A percentile compares a stretch with the other conserved stretches of the same genome.
Conservation (phyloP, 1,140 invertebrate species). For the Caerostris darwini region DNA sequence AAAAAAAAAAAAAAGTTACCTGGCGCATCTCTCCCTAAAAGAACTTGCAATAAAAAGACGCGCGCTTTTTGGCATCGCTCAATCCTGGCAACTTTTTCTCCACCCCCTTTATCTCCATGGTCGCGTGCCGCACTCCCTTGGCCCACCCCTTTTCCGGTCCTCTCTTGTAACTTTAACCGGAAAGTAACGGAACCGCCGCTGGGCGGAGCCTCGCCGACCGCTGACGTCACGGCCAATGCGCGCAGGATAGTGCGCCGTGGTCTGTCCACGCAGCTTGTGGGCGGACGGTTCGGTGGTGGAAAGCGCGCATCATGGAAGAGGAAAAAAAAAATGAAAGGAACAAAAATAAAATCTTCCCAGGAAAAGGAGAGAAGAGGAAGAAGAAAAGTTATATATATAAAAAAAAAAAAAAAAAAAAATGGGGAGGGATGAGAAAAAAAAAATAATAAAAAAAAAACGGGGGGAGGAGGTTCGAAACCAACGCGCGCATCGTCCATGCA, state of each 20-base stretch:
- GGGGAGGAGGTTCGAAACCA: conserved; percentile 43
- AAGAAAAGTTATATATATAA: conserved; percentile 45
- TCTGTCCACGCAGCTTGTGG: conserved; percentile 42
- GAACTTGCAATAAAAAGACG: conserved; percentile 23
- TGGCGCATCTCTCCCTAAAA: background rate
- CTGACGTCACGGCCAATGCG: conserved; percentile 70
- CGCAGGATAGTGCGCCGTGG: conserved; percentile 69
- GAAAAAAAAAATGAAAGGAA: conserved; percentile 16
- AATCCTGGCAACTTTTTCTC: conserved; percentile 72
- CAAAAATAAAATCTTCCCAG: conserved; percentile 2
- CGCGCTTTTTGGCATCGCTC: conserved; percentile 26
- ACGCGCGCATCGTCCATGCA: conserved; percentile 58
- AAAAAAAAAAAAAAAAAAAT: background rate
- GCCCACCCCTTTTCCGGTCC: conserved; percentile 63
- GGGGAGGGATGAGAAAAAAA: conserved; percentile 26
- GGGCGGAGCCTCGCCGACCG: conserved; percentile 37
- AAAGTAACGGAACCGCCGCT: background rate
- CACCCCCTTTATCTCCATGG: conserved; percentile 68
- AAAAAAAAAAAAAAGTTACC: conserved; percentile 1
- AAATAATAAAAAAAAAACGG: conserved; percentile 30
- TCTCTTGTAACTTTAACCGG: conserved; percentile 54
- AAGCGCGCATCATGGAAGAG: conserved; percentile 48
- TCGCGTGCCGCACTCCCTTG: conserved; percentile 54
- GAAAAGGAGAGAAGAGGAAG: conserved; percentile 3
- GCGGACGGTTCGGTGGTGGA: conserved; percentile 56